Percentiles rank a stretch among this genome's conserved stretches.
Evolutionary conservation across 1,140 invertebrate genomes (phyloP).

Genomic region (Phymastichus coffea): DNA sequence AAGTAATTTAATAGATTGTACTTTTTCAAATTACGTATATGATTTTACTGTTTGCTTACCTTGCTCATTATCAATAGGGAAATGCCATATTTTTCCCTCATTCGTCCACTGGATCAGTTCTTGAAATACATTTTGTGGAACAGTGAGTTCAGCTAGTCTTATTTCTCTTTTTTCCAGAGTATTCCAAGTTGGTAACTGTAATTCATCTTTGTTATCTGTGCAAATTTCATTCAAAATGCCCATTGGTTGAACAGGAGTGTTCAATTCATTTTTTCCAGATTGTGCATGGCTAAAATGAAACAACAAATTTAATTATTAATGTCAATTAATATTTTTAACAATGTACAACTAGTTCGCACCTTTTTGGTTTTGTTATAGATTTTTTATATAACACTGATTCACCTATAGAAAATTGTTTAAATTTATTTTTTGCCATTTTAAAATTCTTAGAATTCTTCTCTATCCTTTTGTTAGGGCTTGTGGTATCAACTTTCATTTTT

Average conservation of each 20-base stretch:
- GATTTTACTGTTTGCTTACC: too few species aligned
- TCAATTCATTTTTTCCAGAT: not conserved
- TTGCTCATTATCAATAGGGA: conserved; percentile 97
- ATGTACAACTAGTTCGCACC: not conserved
- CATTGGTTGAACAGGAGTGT: not conserved
- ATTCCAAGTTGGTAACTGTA: conserved; percentile 69
- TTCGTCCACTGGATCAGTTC: conserved; percentile 94
- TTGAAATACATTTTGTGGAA: conserved; percentile 86
- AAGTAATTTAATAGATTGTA: not conserved
- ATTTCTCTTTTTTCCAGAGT: conserved; percentile 66
- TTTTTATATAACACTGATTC: not conserved
- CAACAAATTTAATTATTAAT: not conserved
- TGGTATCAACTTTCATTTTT: conserved; percentile 73
- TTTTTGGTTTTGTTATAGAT: not conserved
- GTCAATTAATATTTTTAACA: not conserved
- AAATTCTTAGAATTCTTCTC: not conserved
- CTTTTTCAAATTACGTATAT: not conserved
- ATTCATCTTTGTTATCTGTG: conserved; percentile 26
- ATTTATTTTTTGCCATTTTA: not conserved
- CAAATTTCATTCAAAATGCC: not conserved
- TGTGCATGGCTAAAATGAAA: not conserved
- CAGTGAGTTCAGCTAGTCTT: conserved; percentile 63
- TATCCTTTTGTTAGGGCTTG: conserved; percentile 41
- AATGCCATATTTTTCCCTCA: conserved; percentile 93
- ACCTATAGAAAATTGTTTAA: not conserved